A percentile compares a stretch with the other conserved stretches of the same genome.
Evolutionary conservation across 2,113 vertebrate species (phyloP).

Genomic region (Cervus canadensis): DNA sequence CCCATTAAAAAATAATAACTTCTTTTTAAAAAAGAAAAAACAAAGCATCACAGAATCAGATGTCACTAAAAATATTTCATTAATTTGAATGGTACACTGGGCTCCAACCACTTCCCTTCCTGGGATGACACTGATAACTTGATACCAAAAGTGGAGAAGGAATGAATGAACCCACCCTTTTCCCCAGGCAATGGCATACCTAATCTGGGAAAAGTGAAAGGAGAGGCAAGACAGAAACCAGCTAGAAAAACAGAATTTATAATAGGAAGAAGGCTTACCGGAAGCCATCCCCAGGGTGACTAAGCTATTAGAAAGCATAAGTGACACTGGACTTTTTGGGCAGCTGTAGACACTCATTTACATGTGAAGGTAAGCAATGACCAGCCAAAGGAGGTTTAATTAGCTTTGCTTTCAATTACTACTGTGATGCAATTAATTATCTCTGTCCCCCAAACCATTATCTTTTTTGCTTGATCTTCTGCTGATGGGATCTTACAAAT

Average conservation of each 20-base stretch:
- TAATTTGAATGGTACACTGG: neutral
- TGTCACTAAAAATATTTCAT: slow-evolving; percentile 25
- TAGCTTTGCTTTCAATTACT: slow-evolving; percentile 34
- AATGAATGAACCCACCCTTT: neutral
- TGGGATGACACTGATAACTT: neutral
- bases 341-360: neutral
- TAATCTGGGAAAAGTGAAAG: neutral
- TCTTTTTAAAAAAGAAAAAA: neutral
- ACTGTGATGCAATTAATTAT: slow-evolving; percentile 25
- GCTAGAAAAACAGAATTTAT: neutral
- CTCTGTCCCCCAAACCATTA: neutral
- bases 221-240: neutral
- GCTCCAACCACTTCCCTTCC: neutral
- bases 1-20: neutral
- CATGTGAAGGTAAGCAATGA: slow-evolving; percentile 36
- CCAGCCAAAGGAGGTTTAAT: neutral
- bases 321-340: neutral
- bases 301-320: neutral
- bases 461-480: neutral
- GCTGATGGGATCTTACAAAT: neutral
- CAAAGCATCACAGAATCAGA: slow-evolving; percentile 1
- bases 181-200: neutral
- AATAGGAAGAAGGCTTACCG: neutral
- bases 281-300: neutral
- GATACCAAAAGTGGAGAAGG: neutral